Evolutionary conservation across 2,113 vertebrate species (phyloP), one percentile per base, ranked within the genome.

Genomic region (Xiphophorus couchianus): DNA sequence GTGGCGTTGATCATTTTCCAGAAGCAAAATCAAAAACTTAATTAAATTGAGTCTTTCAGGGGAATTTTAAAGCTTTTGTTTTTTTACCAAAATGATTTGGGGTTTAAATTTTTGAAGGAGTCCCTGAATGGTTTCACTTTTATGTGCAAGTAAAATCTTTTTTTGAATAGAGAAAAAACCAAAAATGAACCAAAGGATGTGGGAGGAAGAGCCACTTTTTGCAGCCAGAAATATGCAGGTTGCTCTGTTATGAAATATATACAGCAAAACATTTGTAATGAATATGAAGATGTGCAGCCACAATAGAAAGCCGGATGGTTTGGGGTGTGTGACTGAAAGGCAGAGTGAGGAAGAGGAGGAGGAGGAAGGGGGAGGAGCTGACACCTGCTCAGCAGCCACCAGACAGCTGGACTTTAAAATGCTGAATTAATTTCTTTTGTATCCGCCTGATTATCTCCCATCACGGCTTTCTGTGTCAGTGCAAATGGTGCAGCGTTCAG

Each of bases 361-460:
- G 4, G 39, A 15, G 12, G 60, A 25, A 15, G 37, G 2, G 31
- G 66, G 68, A 3, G 69, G 54, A 14, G 74, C 62, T 51, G 81
- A 74, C 87, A 89, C 89, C 89, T 92, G 90, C 91, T 90, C 85
- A 33, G 70, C 73, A 85, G 84, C 65, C 84, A 83, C 86, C 84
- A 86, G 85, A 69, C 84, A 83, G 87, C 84, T 84, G 84, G 84
- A 69, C 83, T 86, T 85, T 78, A 79, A 86, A 80, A 78, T 62
- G 74, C 81, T 84, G 85, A 86, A 87, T 90, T 80, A 68, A 87
- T 84, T 58, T 70, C 83, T 51, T 25, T 86, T 87, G 83, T 83
- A 33, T 65, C 63, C 25, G 51, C 25, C 51, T 66, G 63, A 66
- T 66, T 37, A 37, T 37, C 63, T 37, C 0, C 51, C 51, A 22